A percentile compares a stretch with the other conserved stretches of the same genome.
Conservation (phyloP, 2,888 invertebrate genomes). For the Globia sparganii region DNA sequence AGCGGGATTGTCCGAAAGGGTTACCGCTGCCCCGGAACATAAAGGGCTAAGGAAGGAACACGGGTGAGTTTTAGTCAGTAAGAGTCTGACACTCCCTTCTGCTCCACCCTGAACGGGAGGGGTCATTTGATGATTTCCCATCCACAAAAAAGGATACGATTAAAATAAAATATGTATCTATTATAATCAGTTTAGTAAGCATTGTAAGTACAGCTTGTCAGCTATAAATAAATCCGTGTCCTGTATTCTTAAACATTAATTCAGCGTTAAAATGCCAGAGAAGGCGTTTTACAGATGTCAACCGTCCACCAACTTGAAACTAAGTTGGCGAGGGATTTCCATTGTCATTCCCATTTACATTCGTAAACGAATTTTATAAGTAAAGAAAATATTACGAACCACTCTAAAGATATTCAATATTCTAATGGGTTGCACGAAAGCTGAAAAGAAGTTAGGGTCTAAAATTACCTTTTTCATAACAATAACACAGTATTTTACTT, state of each 20-base stretch:
- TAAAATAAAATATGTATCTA: neutral
- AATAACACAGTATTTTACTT: neutral
- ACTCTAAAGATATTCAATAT: neutral
- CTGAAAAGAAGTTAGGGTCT: neutral
- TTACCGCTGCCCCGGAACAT: no score
- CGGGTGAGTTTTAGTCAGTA: no score
- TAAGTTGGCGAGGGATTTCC: conserved; percentile 28
- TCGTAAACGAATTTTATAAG: conserved; percentile 4
- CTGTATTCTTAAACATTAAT: conserved; percentile 34
- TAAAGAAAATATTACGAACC: conserved; percentile 10
- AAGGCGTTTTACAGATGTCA: conserved; percentile 45
- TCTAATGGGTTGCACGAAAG: neutral
- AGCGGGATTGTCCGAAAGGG: no score
- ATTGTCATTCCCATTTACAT: conserved; percentile 17
- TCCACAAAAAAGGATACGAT: no score
- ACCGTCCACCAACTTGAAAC: conserved; percentile 25
- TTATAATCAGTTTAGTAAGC: neutral
- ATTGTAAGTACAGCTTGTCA: neutral
- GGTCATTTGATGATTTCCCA: no score
- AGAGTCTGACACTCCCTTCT: no score
- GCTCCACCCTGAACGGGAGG: no score
- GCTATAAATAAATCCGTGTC: conserved; percentile 17
- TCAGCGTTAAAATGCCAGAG: conserved; percentile 26
- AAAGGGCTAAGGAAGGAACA: no score
- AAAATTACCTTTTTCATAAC: neutral